Conservation (phyloP, 2,113 vertebrate genomes). For the Platysteira castanea region DNA sequence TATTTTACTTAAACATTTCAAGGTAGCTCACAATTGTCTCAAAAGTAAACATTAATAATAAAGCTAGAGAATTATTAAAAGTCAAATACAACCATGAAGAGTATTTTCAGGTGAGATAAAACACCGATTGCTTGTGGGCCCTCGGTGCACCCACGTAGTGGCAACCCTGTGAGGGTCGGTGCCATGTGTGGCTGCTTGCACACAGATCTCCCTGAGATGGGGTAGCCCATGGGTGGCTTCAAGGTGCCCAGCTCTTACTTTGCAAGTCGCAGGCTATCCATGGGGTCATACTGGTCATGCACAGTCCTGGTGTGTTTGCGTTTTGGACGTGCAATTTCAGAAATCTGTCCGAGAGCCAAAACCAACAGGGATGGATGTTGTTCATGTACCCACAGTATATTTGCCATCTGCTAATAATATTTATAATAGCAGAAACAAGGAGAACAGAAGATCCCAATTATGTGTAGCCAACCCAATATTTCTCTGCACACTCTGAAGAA, state of each 20-base stretch:
- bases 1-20: not conserved
- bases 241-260: not conserved
- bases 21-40: not conserved
- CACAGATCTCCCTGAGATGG: not conserved
- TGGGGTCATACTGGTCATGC: not conserved
- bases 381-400: not conserved
- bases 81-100: not conserved
- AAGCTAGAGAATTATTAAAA: not conserved
- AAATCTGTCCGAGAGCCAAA: not conserved
- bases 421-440: not conserved
- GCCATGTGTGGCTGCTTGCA: not conserved
- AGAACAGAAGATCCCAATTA: not conserved
- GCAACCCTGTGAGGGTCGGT: rapidly evolving
- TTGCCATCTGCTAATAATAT: constrained; percentile 12
- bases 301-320: not conserved
- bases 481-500: not conserved
- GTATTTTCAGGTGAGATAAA: not conserved
- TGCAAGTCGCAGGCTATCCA: not conserved
- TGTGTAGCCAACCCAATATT: not conserved
- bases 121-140: not conserved
- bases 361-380: not conserved
- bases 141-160: rapidly evolving
- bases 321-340: not conserved
- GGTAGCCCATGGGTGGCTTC: rapidly evolving
- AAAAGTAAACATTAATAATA: not conserved